Percentiles rank a stretch among this genome's conserved stretches.
These are phyloP conservation scores for Chrysolina haemoptera DNA, from an alignment of 2,888 invertebrate genomes.

Conservation along the genomic window DNA sequence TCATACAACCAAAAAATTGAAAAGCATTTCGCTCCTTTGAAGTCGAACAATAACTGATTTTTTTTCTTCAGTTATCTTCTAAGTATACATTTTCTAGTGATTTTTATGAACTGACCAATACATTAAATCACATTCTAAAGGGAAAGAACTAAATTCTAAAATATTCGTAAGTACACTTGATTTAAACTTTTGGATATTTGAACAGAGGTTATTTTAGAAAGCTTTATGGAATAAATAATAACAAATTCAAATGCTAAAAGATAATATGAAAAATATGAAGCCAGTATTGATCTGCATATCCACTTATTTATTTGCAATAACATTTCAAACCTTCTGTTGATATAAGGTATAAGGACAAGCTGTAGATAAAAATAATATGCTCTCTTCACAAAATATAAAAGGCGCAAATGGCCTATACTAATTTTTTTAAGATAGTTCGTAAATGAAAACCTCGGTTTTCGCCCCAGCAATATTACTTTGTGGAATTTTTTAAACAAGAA, in stretches of 20 bases:
- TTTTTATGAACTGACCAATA: background rate
- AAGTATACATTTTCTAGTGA: background rate
- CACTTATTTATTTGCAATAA: background rate
- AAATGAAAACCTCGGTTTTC: no score
- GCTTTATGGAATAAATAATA: background rate
- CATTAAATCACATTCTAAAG: background rate
- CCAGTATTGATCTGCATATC: background rate
- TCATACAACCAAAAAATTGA: conserved; percentile 4
- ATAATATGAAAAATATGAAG: no score
- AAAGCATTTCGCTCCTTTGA: background rate
- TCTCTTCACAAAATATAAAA: no score
- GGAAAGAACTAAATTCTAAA: background rate
- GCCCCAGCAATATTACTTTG: no score
- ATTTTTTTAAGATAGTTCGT: no score
- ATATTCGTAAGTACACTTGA: conserved; percentile 2
- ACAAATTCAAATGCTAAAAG: background rate
- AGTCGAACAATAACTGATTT: background rate
- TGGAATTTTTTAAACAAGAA: no score
- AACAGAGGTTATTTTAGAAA: background rate
- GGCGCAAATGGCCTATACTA: no score
- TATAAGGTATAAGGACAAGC: background rate
- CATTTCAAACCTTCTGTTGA: background rate
- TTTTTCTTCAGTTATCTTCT: background rate
- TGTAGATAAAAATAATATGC: no score
- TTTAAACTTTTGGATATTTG: background rate